phyloP scores from a whole-genome alignment of 1,140 invertebrate species.

The Aricia agestis region DNA sequence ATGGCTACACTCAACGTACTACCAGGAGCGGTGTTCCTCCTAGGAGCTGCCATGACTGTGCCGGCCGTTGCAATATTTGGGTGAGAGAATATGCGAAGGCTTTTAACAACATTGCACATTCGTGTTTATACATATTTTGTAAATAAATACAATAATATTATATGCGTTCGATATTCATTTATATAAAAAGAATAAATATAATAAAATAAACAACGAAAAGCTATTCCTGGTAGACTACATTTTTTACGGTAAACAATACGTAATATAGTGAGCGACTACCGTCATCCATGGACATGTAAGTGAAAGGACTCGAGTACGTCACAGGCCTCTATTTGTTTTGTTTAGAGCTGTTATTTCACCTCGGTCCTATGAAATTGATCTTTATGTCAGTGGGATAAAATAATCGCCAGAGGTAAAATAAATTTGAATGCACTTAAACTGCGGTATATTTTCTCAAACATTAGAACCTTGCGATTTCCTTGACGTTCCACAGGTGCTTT shows the following conservation, averaged over 20 bases:
- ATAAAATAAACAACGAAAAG: neutral
- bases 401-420: too few species aligned
- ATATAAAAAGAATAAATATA: neutral
- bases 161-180: neutral
- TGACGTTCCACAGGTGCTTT: neutral
- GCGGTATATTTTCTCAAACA: too few species aligned
- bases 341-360: neutral
- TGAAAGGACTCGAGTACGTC: neutral
- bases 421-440: too few species aligned
- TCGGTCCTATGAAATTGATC: too few species aligned
- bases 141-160: neutral
- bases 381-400: too few species aligned
- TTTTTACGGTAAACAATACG: neutral
- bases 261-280: neutral
- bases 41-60: constrained; percentile 61
- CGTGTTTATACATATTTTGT: constrained; percentile 7
- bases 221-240: neutral
- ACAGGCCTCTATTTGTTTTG: neutral
- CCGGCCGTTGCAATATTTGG: constrained; percentile 63
- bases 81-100: constrained; percentile 31
- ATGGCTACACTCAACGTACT: constrained; percentile 64
- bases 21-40: constrained; percentile 71
- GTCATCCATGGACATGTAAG: neutral
- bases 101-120: neutral
- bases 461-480: neutral